Evolutionary conservation across 2,113 vertebrate species (phyloP).

Genomic region (Chloebia gouldiae): DNA sequence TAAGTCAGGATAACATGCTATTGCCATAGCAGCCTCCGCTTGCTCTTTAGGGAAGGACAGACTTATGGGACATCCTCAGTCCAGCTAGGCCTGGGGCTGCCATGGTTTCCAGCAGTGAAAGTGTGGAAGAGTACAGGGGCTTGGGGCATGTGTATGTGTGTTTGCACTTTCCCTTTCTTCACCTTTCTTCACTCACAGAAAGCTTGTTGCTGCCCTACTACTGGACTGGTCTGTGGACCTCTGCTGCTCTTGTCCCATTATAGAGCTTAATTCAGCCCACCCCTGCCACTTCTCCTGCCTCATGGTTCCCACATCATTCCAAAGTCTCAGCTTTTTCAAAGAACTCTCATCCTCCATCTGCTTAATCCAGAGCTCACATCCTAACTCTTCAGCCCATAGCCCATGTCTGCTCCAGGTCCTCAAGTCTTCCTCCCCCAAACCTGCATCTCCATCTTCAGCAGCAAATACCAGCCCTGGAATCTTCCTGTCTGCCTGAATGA

Average conservation of each 20-base stretch:
- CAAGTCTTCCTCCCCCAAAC: not conserved
- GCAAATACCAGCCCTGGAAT: not conserved
- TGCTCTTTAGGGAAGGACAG: not conserved
- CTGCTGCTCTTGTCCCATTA: fast-evolving
- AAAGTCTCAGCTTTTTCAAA: not conserved
- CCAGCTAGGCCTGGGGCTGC: not conserved
- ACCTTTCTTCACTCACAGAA: not conserved
- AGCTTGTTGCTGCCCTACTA: not conserved
- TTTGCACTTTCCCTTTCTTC: not conserved
- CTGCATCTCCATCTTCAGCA: not conserved
- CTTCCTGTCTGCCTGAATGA: not conserved
- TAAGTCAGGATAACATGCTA: not conserved
- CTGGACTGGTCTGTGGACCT: not conserved
- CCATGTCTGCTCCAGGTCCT: not conserved
- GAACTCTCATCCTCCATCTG: not conserved
- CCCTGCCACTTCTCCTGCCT: not conserved
- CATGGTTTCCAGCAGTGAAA: not conserved
- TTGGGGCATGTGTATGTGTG: not conserved
- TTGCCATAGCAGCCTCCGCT: not conserved
- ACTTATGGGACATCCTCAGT: not conserved
- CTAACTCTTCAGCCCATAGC: not conserved
- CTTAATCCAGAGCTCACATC: not conserved
- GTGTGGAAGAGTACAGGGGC: not conserved
- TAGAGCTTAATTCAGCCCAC: not conserved
- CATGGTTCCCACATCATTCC: not conserved